Evolutionary conservation across 2,888 invertebrate species (phyloP), one percentile per base, ranked within the genome.

Genomic region (Cinara cedri): DNA sequence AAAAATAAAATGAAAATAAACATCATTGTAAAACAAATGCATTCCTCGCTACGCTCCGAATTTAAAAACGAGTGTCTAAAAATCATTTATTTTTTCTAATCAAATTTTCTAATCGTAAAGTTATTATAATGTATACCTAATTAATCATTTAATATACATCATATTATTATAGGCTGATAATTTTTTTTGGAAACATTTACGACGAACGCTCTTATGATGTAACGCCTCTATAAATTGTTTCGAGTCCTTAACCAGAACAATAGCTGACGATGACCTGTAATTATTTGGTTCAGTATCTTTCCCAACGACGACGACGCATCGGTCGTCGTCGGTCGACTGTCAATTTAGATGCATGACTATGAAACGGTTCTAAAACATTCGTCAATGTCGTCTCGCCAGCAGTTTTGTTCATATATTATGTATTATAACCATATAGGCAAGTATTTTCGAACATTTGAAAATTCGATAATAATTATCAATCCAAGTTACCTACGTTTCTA

Each of bases 341-440:
- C 78, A 62, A 78, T 78, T 78, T 78, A 68, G 70, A 68, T 19
- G 70, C 51, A 70, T 78, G 78, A 78, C 78, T 60, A 34, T 57
- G 60, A 34, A 46, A 34, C 21, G 34, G 62, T 42, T 24, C 44
- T 51, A 42, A 46, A 62, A 68, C 49, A 51, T 70, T 60, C 70
- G 42, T 68, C 70, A 60, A 78, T 70, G 70, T 51, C 70, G 49
- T 60, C 16, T 8, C 34, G 34, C 34, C 34, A 34, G 34, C 34
- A 6, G 11, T 46, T 14, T 26, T 44, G 46, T 24, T 2, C 4
- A 34, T 6, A 34, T 6, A 6, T 34, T 3, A 34, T 3, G 34
- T 34, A 34, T 34, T 34, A 34, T 6, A 34, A 6, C 3, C 3
- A 34, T 34, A 34, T 34, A 34, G 6, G 6, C 3, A 34, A 34